These are phyloP conservation scores for Pristis pectinata DNA, from an alignment of 2,797 vertebrate genomes.

Conservation along the genomic window DNA sequence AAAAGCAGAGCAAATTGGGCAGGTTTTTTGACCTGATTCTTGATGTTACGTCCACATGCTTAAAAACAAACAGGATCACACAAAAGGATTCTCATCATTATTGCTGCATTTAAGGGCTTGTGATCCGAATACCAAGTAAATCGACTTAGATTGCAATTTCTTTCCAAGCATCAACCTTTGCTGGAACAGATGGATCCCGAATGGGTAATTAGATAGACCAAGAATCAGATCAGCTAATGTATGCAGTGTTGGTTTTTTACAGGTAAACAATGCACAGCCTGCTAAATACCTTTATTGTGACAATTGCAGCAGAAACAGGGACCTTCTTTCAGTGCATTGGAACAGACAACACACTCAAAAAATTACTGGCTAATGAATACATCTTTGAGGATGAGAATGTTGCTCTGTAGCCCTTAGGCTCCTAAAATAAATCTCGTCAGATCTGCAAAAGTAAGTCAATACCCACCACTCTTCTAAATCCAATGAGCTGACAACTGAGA, in stretches of 20 bases:
- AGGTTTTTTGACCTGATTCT: background rate
- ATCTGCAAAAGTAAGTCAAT: background rate
- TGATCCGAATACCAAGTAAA: background rate
- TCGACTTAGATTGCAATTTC: background rate
- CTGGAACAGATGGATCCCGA: background rate
- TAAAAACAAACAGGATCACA: background rate
- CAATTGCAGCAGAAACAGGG: background rate
- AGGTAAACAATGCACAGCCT: background rate
- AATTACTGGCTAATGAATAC: background rate
- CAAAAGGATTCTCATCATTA: background rate
- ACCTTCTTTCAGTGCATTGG: background rate
- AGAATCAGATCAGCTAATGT: background rate
- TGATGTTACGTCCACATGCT: background rate
- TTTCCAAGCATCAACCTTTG: background rate
- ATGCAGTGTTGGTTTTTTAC: background rate
- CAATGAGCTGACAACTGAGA: background rate
- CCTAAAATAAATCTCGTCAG: background rate
- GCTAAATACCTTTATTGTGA: background rate
- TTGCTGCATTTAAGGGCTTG: background rate
- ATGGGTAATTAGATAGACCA: conserved; percentile 7
- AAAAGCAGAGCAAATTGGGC: background rate
- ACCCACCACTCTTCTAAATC: background rate
- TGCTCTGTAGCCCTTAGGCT: background rate
- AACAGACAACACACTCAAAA: background rate
- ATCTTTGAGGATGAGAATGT: background rate